Conservation (phyloP, 2,113 vertebrate species). For the Megaceryle maxima region DNA sequence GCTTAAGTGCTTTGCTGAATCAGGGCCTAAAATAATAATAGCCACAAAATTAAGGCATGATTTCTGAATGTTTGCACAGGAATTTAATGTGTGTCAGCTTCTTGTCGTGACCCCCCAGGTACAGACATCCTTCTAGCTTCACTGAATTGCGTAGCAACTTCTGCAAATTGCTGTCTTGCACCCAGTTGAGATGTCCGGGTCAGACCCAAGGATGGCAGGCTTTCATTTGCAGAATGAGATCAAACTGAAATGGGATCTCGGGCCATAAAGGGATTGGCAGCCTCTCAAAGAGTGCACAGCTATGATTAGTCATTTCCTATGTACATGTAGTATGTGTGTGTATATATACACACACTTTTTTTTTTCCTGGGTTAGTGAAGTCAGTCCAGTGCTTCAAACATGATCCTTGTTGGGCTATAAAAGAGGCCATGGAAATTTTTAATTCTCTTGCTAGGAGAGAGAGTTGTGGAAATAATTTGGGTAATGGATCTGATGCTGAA, state of each 20-base stretch:
- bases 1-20: slow-evolving; percentile 48
- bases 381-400: neutral
- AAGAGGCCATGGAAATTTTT: neutral
- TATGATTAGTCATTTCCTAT: slow-evolving; percentile 56
- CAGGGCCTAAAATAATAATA: slow-evolving; percentile 20
- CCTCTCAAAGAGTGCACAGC: slow-evolving; percentile 23
- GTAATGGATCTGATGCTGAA: neutral
- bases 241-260: slow-evolving; percentile 23
- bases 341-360: too few relatives aligned
- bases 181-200: neutral
- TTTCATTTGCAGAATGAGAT: slow-evolving; percentile 9
- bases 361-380: neutral
- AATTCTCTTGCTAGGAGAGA: neutral
- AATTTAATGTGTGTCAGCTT: neutral
- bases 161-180: neutral
- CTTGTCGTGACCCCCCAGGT: neutral
- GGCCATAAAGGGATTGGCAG: slow-evolving; percentile 25
- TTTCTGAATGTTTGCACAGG: neutral
- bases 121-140: neutral
- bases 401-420: neutral
- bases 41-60: neutral
- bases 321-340: neutral
- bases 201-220: neutral
- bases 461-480: neutral
- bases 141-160: neutral